phyloP scores from a whole-genome alignment of 2,888 invertebrate genomes.

The Caenorhabditis sulstoni region DNA sequence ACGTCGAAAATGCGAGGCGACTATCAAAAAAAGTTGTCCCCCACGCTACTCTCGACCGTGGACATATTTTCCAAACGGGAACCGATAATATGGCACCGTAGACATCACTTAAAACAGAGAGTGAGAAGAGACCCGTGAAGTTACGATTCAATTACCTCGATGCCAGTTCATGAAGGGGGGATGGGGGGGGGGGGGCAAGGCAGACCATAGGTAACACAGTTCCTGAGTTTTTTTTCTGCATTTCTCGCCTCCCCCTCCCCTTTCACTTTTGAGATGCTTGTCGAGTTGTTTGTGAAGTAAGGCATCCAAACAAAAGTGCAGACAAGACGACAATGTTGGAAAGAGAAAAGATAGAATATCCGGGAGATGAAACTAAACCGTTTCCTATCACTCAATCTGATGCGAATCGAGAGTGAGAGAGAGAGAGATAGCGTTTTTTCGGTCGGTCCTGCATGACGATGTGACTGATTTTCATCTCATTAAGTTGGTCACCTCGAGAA shows the following conservation, averaged over 20 bases:
- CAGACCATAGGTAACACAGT: constrained; percentile 28
- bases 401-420: constrained; percentile 1
- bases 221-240: constrained; percentile 17
- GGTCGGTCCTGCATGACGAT: constrained; percentile 45
- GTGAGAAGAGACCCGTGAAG: constrained; percentile 47
- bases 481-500: constrained; percentile 50
- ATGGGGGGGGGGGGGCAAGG: too few species aligned
- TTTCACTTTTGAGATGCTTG: background rate
- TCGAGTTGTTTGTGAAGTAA: background rate
- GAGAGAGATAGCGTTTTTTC: constrained; percentile 56
- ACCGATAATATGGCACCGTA: constrained; percentile 48
- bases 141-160: constrained; percentile 51
- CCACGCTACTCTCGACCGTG: constrained; percentile 27
- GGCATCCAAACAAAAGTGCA: background rate
- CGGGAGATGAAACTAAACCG: constrained; percentile 31
- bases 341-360: background rate
- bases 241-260: too few species aligned
- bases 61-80: constrained; percentile 52
- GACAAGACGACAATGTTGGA: background rate
- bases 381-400: constrained; percentile 31
- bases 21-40: constrained; percentile 40
- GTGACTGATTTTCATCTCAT: constrained; percentile 59
- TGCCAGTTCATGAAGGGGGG: constrained; percentile 17
- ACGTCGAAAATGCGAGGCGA: constrained; percentile 16
- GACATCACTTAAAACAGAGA: constrained; percentile 40